Evolutionary conservation across 2,797 vertebrate genomes (phyloP), one percentile per base, ranked within the genome.

Genomic region (Liasis olivaceus): DNA sequence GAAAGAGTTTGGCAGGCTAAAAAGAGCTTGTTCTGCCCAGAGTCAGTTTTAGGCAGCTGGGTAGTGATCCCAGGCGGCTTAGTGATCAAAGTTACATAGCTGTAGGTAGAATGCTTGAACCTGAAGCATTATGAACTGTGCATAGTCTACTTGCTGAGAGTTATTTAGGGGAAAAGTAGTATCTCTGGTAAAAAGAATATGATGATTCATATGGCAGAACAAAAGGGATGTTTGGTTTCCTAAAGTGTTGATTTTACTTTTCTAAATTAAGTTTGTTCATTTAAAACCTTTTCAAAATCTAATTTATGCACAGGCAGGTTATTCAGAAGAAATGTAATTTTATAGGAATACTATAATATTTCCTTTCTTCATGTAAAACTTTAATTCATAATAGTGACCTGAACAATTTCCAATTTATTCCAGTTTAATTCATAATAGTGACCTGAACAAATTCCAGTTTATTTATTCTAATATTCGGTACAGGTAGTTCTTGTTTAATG

Each of bases 1-100:
- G 14, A 77, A 59, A 85, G n/a, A 47, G 8, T 89, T 92, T 60
- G 92, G 88, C 36, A 90, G n/a, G 15, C 81, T 86, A 81, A 12
- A 87, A 90, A n/a, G 88, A 36, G 0, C 2, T 90, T 91, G 5
- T 85, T 87, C 66, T 92, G 92, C 36, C 8, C 2, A n/a, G 54
- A 28, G 15, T 31, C 12, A 77, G 31, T 88, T 90, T 93, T 64
- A 13, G 64, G 56, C 87, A 69, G 77, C 54, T 85, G 72, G 60
- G 36, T 66, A 36, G 11, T 69, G 85, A 66, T 47, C 88, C 42
- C 11, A 90, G 20, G 84, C 60, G 87, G 72, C 2, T 85, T 62
- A 54, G 1, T 66, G 90, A 90, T 17, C 24, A 93, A 6, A 12
- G 90, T 94, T 5, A 36, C 0, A 51, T 72, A 5, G 8, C 77